Base-by-base conservation (phyloP, 2,888 invertebrate species). In the Dasypolia templi region DNA sequence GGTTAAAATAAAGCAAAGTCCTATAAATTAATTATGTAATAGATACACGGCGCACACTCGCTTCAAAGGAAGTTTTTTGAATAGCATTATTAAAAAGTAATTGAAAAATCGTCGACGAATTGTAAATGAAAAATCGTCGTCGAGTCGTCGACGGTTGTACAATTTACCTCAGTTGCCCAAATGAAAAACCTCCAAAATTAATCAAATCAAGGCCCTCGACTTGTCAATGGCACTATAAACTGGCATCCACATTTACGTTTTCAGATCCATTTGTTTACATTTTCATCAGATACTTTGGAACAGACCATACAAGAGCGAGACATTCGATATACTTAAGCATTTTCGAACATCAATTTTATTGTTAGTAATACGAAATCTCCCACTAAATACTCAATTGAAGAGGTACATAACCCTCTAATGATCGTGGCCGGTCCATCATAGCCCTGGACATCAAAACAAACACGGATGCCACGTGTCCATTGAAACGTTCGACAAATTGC, bases 361-460 rank as follows among this genome's bases (percentile, higher is more conserved):
- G 39, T 26, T 55, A 17, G 12, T 42, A 65, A 59, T 39, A 58
- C 46, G 53, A 58, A 78, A 73, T 80, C 84, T 69, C 65, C 81
- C 65, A 87, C 81, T 86, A 87, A 88, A 81, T 85, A 81, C 87
- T 83, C 64, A 77, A 79, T 78, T 87, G 72, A 87, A 90, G 90
- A 87, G 87, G 83, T 63, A 82, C 82, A 88, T 83, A 84, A 89
- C 91, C 90, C 90, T 87, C 90, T 90, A 91, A 92, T 88, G 91
- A 91, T 81, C 81, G 87, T 82, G 87, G 86, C 77, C 82, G 91
- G 91, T 91, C 91, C 90, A 87, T 88, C 85, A 88, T 88, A 86
- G 92, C 93, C 92, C 87, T 91, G 94, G 93, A 95, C 95, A 95
- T 95, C 95, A 94, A 95, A 95, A 95, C 94, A 95, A 95, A 95